These are phyloP conservation scores for Electrophaes corylata DNA, from an alignment of 2,888 invertebrate genomes.

Conservation along the genomic window DNA sequence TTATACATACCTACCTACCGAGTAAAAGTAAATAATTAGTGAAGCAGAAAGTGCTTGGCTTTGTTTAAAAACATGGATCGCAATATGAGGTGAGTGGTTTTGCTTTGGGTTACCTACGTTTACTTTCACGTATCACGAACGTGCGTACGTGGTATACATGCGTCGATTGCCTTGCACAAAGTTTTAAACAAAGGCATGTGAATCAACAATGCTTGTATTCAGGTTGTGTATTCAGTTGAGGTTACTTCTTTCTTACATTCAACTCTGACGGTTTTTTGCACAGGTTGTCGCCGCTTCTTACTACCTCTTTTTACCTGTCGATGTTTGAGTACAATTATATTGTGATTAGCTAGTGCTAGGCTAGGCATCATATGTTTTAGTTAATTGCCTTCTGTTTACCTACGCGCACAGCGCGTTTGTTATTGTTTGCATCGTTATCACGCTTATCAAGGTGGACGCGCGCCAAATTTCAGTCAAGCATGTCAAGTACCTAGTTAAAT, in stretches of 20 bases:
- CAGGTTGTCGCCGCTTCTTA: too few relatives aligned
- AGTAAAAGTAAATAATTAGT: constrained; percentile 30
- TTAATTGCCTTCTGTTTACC: neutral
- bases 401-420: neutral
- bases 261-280: neutral
- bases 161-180: constrained; percentile 10
- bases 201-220: constrained; percentile 2
- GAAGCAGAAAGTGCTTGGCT: constrained; percentile 31
- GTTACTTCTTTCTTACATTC: neutral
- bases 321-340: neutral
- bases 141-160: constrained; percentile 27
- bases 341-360: neutral
- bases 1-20: constrained; percentile 46
- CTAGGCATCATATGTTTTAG: neutral
- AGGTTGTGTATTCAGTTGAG: too few relatives aligned
- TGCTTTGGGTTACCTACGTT: constrained; percentile 50
- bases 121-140: constrained; percentile 41
- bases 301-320: too few relatives aligned
- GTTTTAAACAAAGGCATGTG: constrained; percentile 15
- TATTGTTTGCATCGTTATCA: constrained; percentile 1
- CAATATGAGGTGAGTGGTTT: constrained; percentile 75
- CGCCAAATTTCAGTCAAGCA: neutral
- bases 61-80: constrained; percentile 70
- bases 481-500: constrained; percentile 7
- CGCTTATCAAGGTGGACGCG: neutral